phyloP scores from a whole-genome alignment of 2,888 invertebrate genomes.

The Drosophila stalkeri region DNA sequence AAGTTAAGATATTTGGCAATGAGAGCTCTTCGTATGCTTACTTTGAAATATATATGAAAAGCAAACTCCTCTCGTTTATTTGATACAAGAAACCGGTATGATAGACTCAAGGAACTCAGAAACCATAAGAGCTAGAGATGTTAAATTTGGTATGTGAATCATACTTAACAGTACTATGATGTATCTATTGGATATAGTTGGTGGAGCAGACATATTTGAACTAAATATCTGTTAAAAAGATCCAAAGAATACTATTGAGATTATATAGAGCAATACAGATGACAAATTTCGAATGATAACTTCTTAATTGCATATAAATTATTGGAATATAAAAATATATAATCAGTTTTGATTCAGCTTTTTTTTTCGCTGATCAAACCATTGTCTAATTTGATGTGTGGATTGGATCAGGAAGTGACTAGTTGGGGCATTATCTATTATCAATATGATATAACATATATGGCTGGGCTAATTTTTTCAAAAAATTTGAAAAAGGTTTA shows the following conservation, averaged over 20 bases:
- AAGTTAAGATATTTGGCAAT: neutral
- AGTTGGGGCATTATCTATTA: neutral
- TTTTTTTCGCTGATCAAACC: neutral
- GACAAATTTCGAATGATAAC: neutral
- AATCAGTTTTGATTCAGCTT: neutral
- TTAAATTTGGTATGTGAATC: too few species aligned
- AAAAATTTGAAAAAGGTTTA: neutral
- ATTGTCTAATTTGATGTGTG: too few species aligned
- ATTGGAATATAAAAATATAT: neutral
- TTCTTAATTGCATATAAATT: neutral
- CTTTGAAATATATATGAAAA: neutral
- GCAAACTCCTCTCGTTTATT: rapidly evolving
- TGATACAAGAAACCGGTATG: too few species aligned
- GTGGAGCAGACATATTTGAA: too few species aligned
- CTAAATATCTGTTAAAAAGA: too few species aligned
- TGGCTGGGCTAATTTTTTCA: neutral
- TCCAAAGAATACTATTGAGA: too few species aligned
- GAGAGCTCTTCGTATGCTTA: neutral
- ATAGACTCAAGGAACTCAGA: neutral
- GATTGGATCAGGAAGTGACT: neutral
- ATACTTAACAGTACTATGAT: neutral
- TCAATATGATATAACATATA: neutral
- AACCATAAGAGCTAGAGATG: neutral
- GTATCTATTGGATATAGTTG: too few species aligned
- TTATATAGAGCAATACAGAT: too few species aligned